Evolutionary conservation across 2,888 invertebrate genomes (phyloP).

Genomic region (Drymonia ruficornis): DNA sequence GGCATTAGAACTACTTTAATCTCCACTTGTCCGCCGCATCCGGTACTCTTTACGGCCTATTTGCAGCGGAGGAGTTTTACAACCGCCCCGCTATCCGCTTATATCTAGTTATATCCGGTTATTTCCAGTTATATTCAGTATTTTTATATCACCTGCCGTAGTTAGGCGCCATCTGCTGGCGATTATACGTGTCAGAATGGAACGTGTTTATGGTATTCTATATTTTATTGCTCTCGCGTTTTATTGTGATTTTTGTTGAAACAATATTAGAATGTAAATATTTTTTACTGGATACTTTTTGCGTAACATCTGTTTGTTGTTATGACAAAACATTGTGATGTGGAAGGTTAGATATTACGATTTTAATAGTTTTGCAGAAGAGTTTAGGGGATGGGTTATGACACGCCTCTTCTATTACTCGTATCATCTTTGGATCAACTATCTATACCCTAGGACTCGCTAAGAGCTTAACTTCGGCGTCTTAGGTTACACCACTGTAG

Average conservation of each 20-base stretch:
- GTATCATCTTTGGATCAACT: no score
- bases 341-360: no score
- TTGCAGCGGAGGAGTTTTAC: constrained; percentile 74
- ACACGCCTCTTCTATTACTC: no score
- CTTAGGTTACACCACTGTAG: no score
- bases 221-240: constrained; percentile 25
- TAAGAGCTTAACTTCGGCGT: no score
- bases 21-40: constrained; percentile 52
- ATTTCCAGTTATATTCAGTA: constrained; percentile 62
- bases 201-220: constrained; percentile 42
- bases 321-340: background rate
- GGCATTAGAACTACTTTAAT: constrained; percentile 21
- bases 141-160: constrained; percentile 61
- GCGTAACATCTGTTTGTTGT: background rate
- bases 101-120: constrained; percentile 48
- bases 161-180: constrained; percentile 47
- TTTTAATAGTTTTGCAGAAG: no score
- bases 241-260: constrained; percentile 12
- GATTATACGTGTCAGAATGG: constrained; percentile 43
- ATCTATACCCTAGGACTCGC: no score
- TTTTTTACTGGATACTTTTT: background rate
- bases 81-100: constrained; percentile 39
- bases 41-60: constrained; percentile 73
- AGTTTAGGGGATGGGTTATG: no score
- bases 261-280: background rate